Evolutionary conservation across 2,113 vertebrate genomes (phyloP), one percentile per base, ranked within the genome.

Genomic region (Porphyrio hochstetteri): DNA sequence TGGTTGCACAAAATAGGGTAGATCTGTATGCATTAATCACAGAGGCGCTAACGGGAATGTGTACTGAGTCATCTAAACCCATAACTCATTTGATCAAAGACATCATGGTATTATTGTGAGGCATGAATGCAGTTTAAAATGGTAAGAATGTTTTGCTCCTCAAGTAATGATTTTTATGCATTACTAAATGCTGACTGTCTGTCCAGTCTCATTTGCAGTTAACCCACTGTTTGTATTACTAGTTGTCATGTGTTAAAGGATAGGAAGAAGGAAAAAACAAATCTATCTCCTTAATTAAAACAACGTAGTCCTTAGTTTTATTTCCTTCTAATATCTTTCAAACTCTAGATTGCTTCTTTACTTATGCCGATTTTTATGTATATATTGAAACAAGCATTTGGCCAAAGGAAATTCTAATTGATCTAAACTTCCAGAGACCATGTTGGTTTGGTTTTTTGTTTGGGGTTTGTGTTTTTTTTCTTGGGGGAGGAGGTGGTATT

Each of bases 371-470:
- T 97, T 97, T 97, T 92, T 95, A 88, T 90, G 61, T 97, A 68
- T 92, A 86, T 82, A 95, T 90, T 97, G 90, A 97, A 89, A 96
- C 96, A 90, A 89, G 85, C 97, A 95, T 97, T 92, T 91, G 95
- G 84, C 96, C 92, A 93, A 69, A 46, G 93, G 95, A 97, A 96
- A 93, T 96, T 82, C 59, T 96, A 92, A 95, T 96, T 97, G 75
- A 63, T 97, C 82, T 96, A 75, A 95, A 83, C 89, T 97, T 61
- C 57, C 76, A 92, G 92, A 95, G 68, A 93, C 71, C 10, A 16
- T 20, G 24, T 92, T 46, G 44, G 44, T 46, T 46, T 46, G 44
- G 44, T 92, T 91, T 2, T 55, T 92, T 96, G 88, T 95, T 90
- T 46, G 44, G 17, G 44, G 44, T 23, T 21, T 48, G 20, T 10